These are phyloP conservation scores for Pteronotus mesoamericanus DNA, from an alignment of 2,797 vertebrate species.

Conservation along the genomic window DNA sequence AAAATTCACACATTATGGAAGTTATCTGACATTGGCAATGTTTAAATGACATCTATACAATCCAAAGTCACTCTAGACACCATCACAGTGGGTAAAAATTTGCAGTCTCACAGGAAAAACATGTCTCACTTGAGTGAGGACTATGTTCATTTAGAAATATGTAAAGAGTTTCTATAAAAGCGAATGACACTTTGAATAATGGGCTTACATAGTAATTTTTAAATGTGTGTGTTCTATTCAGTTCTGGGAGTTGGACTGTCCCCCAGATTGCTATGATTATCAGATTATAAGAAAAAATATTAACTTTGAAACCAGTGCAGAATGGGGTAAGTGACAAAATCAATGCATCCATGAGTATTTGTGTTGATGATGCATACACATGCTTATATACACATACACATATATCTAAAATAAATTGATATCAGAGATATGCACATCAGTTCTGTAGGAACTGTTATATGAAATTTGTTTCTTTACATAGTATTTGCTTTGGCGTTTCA, in stretches of 20 bases:
- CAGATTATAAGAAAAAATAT: not conserved
- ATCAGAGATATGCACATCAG: not conserved
- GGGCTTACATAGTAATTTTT: not conserved
- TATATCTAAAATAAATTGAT: not conserved
- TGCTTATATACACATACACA: not conserved
- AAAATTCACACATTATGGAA: not conserved
- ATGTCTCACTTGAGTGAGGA: not conserved
- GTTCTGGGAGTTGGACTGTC: not conserved
- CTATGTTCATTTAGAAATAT: not conserved
- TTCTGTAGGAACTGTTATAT: not conserved
- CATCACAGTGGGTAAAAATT: not conserved
- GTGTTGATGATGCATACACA: not conserved
- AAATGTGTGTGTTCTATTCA: not conserved
- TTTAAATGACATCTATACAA: not conserved
- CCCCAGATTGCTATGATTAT: not conserved
- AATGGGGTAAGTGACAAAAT: not conserved
- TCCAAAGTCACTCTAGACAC: not conserved
- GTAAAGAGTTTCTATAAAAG: not conserved
- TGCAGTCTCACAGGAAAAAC: not conserved
- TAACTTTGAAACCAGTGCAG: not conserved
- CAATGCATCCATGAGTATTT: too few species aligned
- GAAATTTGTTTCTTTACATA: not conserved
- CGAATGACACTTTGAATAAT: not conserved
- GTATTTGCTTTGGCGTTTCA: not conserved
- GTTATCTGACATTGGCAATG: not conserved